Base-by-base conservation (phyloP, 1,140 invertebrate genomes). In the Oscheius sp. region DNA sequence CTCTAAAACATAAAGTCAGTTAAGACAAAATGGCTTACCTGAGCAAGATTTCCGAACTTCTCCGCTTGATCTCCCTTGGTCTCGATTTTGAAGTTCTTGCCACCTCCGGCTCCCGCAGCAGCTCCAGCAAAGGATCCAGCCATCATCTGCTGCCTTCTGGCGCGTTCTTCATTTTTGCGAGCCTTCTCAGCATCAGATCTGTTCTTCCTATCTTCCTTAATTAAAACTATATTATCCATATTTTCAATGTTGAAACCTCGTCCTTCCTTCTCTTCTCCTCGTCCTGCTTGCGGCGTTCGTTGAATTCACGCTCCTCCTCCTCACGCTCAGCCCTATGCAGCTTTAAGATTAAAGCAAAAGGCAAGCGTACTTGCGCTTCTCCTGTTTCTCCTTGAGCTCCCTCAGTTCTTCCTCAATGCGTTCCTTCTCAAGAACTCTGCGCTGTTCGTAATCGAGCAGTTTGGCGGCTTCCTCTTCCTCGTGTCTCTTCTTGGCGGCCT, bases 381-480 rank as follows among this genome's bases (percentile, higher is more conserved):
- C 59, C 67, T 83, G 81, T 28, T 77, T 80, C 46, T 83, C 82
- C 64, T 80, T 82, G 35, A 83, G 68, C 32, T 66, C 75, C 26
- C 70, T 66, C 29, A 84, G 71, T 59, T 83, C 81, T 55, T 76
- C 74, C 55, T 74, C 55, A 15, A 74, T 68, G 20, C 71, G 71
- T 15, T 78, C 79, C 35, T 65, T 66, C 59, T 83, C 82, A 35
- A 79, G 69, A 49, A 70, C 62, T 46, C 82, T 75, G n/a, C 77
- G 72, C 61, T 82, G 68, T 68, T 83, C 82, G 77, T 82, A 84
- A 46, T 79, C 81, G 34, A 74, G 74, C 38, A 83, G 76, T 62
- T 82, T 80, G 31, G 79, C 81, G 59, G 74, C 82, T 63, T 83
- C 82, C 68, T 83, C 82, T 46, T 83, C 77, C 38, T 83, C 82